These are phyloP conservation scores for Bolinopsis microptera DNA, from an alignment of 37 sponge, comb jelly and placozoan genomes.

Conservation along the genomic window DNA sequence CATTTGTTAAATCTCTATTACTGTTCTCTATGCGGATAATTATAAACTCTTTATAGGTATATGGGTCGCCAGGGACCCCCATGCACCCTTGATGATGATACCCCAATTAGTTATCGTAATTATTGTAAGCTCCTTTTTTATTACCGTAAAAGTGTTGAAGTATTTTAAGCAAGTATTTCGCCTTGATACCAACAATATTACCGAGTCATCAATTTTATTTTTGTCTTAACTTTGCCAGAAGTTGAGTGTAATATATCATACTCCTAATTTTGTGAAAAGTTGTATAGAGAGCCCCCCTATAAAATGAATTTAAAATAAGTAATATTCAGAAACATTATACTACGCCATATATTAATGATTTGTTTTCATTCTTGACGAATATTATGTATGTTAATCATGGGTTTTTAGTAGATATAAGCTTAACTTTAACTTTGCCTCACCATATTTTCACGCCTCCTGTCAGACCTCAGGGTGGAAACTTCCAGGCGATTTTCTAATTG, in stretches of 20 bases:
- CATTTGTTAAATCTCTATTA: too few species aligned
- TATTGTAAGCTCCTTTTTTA: neutral
- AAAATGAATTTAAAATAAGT: neutral
- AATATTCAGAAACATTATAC: slow-evolving; percentile 32
- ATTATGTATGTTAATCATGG: slow-evolving; percentile 24
- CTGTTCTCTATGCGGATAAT: too few species aligned
- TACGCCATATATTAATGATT: neutral
- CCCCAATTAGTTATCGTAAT: neutral
- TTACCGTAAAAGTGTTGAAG: neutral
- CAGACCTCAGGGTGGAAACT: neutral
- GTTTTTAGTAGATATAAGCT: slow-evolving; percentile 10
- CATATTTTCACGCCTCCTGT: neutral
- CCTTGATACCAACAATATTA: neutral
- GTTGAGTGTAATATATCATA: neutral
- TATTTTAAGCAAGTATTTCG: neutral
- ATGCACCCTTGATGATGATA: neutral
- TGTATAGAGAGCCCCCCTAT: slow-evolving; percentile 27
- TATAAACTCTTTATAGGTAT: too few species aligned
- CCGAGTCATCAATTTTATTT: neutral
- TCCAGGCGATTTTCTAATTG: neutral
- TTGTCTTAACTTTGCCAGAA: neutral
- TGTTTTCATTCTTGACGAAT: slow-evolving; percentile 39
- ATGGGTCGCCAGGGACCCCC: too few species aligned
- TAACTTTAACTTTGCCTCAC: neutral
- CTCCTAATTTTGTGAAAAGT: slow-evolving; percentile 24